Evolutionary conservation across 2,797 vertebrate genomes (phyloP).

Genomic region (Clarias laeviceps): DNA sequence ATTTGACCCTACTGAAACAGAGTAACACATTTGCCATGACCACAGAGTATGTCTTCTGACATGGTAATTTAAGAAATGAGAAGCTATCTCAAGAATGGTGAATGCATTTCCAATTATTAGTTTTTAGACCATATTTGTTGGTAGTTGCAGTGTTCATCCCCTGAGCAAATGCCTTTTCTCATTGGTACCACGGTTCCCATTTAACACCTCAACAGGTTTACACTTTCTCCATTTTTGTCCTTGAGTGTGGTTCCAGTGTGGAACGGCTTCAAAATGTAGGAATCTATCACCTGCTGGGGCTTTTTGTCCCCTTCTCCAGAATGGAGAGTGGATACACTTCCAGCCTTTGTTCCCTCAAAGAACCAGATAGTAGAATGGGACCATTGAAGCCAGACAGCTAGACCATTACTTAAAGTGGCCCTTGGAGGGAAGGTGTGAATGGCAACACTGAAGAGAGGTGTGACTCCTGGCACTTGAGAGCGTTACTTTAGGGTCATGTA

Average conservation of each 20-base stretch:
- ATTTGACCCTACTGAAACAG: too few species aligned
- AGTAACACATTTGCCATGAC: too few species aligned
- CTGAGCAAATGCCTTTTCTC: background rate
- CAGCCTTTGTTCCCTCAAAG: conserved; percentile 52
- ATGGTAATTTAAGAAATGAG: too few species aligned
- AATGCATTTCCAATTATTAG: background rate
- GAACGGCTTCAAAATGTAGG: conserved; percentile 43
- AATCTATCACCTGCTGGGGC: conserved; percentile 50
- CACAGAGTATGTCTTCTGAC: too few species aligned
- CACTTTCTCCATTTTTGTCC: conserved; percentile 22
- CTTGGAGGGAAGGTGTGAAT: conserved; percentile 46
- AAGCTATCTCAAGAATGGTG: background rate
- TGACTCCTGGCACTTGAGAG: conserved; percentile 33
- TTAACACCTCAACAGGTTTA: conserved; percentile 10
- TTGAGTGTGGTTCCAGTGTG: conserved; percentile 34
- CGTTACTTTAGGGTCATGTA: background rate
- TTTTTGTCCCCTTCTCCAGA: conserved; percentile 24
- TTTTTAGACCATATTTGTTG: background rate
- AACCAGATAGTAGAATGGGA: conserved; percentile 34
- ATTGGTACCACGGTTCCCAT: background rate
- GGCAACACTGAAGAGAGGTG: conserved; percentile 18
- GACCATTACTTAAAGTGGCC: conserved; percentile 34
- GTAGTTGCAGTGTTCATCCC: background rate
- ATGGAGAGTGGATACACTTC: conserved; percentile 40
- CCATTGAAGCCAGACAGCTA: conserved; percentile 38